Conservation (phyloP, 2,888 invertebrate genomes). For the Cynaeus angustus region DNA sequence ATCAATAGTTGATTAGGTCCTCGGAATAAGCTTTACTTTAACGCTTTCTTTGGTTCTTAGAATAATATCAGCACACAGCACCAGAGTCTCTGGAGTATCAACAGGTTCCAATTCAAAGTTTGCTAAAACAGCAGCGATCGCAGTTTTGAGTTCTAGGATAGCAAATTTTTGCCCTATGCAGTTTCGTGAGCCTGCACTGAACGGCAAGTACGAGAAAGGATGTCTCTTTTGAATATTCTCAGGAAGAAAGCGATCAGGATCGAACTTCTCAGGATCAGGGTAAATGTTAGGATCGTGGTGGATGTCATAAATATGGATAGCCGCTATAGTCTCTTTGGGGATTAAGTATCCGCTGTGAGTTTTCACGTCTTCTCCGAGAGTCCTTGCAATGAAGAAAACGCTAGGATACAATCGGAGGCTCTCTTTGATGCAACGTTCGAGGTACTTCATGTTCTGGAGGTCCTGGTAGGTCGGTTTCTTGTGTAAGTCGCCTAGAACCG, state of each 20-base stretch:
- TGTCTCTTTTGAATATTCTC: conserved; percentile 75
- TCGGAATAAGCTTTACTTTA: neutral
- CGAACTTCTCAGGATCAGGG: conserved; percentile 77
- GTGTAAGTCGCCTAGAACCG: conserved; percentile 53
- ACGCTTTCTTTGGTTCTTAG: neutral
- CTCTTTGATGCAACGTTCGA: conserved; percentile 68
- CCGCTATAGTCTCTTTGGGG: conserved; percentile 73
- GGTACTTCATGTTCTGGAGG: conserved; percentile 56
- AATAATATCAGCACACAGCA: neutral
- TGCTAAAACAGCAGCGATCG: conserved; percentile 74
- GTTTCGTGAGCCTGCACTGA: conserved; percentile 81
- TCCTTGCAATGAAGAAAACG: conserved; percentile 66
- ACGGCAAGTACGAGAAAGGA: conserved; percentile 79
- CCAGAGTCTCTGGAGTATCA: neutral
- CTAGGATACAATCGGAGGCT: conserved; percentile 67
- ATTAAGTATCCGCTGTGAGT: conserved; percentile 65
- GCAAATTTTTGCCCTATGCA: conserved; percentile 83
- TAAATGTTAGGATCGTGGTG: conserved; percentile 76
- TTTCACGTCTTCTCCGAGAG: conserved; percentile 57
- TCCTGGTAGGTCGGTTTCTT: conserved; percentile 60
- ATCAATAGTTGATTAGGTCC: no score
- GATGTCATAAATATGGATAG: conserved; percentile 76
- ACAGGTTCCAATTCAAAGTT: conserved; percentile 68
- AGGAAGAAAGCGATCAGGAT: conserved; percentile 79
- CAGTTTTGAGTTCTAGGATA: conserved; percentile 77